A percentile compares a stretch with the other conserved stretches of the same genome.
Evolutionary conservation across 2,113 vertebrate genomes (phyloP).

Genomic region (Syrmaticus mikado): DNA sequence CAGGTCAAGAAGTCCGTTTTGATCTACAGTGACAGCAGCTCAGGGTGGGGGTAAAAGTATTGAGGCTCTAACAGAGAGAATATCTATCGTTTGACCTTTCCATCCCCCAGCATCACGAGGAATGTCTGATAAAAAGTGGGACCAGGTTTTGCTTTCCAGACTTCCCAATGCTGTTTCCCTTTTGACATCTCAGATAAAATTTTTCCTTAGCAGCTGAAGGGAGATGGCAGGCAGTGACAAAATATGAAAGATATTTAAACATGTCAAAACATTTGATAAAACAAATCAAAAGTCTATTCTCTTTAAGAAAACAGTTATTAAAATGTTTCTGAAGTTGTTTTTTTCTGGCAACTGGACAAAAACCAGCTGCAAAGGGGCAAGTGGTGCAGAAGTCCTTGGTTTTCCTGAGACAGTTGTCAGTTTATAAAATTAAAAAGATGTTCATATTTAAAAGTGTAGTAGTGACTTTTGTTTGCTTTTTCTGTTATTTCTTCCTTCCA

Average conservation of each 20-base stretch:
- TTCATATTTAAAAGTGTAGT: neutral
- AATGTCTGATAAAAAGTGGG: neutral
- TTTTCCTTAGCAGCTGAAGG: neutral
- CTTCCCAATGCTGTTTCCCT: neutral
- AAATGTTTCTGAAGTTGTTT: neutral
- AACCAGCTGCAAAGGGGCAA: neutral
- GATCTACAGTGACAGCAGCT: neutral
- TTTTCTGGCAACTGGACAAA: neutral
- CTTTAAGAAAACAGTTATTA: neutral
- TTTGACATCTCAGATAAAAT: neutral
- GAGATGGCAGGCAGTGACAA: neutral
- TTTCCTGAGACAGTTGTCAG: neutral
- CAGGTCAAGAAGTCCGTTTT: neutral
- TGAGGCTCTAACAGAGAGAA: neutral
- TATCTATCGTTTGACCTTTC: neutral
- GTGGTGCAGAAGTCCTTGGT: neutral
- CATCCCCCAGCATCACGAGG: neutral
- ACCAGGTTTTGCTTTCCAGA: constrained; percentile 33
- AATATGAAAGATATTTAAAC: neutral
- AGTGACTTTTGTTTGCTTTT: neutral
- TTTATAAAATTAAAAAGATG: neutral
- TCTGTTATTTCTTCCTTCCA: neutral
- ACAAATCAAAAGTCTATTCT: neutral
- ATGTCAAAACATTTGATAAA: neutral
- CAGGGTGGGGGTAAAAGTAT: neutral